A percentile compares a stretch with the other conserved stretches of the same genome.
phyloP scores from a whole-genome alignment of 2,888 invertebrate genomes.

The Hydraecia micacea region DNA sequence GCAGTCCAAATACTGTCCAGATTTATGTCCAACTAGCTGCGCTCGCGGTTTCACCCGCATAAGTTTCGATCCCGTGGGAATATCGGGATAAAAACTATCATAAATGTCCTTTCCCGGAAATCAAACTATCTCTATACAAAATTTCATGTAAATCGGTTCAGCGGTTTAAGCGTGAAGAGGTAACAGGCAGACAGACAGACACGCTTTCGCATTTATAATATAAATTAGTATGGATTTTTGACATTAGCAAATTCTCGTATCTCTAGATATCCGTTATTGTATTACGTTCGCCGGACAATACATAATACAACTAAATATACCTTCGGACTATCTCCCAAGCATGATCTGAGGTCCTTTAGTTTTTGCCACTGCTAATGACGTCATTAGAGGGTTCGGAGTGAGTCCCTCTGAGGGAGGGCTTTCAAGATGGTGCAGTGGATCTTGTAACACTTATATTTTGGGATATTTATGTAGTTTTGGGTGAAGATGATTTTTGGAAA shows the following conservation, averaged over 20 bases:
- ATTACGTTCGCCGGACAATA: conserved; percentile 18
- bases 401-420: conserved; percentile 57
- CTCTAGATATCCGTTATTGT: not conserved
- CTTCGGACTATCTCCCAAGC: conserved; percentile 43
- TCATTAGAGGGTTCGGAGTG: conserved; percentile 71
- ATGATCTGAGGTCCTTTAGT: conserved; percentile 65
- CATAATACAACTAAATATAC: conserved; percentile 58
- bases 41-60: too few relatives aligned
- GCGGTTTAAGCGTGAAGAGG: too few relatives aligned
- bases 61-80: too few relatives aligned
- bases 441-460: conserved; percentile 50
- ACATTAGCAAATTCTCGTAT: not conserved
- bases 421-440: conserved; percentile 63
- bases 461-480: conserved; percentile 20
- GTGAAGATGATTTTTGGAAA: conserved; percentile 22
- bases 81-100: too few relatives aligned
- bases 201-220: too few relatives aligned
- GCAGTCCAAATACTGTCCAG: too few relatives aligned
- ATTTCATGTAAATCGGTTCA: too few relatives aligned
- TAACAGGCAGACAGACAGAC: too few relatives aligned
- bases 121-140: too few relatives aligned
- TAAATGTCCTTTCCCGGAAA: too few relatives aligned
- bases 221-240: too few relatives aligned
- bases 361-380: conserved; percentile 75
- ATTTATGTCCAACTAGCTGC: too few relatives aligned